A percentile compares a stretch with the other conserved stretches of the same genome.
These are phyloP conservation scores for Bombylius major DNA, from an alignment of 2,888 invertebrate genomes.

Conservation along the genomic window DNA sequence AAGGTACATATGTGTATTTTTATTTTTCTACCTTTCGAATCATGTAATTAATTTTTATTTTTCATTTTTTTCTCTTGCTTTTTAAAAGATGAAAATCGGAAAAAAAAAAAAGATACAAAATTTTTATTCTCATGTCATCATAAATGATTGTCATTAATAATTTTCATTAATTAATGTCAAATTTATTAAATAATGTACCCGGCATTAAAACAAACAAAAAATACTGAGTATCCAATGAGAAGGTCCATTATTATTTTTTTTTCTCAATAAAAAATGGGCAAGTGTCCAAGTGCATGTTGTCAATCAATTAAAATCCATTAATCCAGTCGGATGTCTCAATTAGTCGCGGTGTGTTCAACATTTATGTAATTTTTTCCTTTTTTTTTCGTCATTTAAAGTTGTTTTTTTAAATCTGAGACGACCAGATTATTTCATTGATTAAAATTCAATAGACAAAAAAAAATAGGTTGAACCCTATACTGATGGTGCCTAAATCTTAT, in stretches of 20 bases:
- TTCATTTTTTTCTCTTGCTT: no score
- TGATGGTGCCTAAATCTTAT: no score
- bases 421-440: background rate
- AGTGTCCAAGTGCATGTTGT: conserved; percentile 5
- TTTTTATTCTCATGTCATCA: background rate
- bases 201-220: no score
- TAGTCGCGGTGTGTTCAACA: background rate
- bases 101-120: no score
- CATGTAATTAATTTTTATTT: no score
- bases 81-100: no score
- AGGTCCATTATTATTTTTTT: no score
- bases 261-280: background rate
- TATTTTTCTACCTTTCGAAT: no score
- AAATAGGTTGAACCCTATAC: no score
- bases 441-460: background rate
- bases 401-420: background rate
- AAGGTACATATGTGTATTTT: no score
- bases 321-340: conserved; percentile 4
- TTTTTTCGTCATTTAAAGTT: background rate
- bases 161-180: background rate
- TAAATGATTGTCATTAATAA: background rate
- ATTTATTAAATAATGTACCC: background rate
- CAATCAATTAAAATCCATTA: conserved; percentile 3
- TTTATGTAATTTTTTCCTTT: no score
- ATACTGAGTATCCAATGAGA: no score